Percentiles rank a stretch among this genome's conserved stretches.
Evolutionary conservation across 2,888 invertebrate species (phyloP).

Genomic region (Lithophane socia): DNA sequence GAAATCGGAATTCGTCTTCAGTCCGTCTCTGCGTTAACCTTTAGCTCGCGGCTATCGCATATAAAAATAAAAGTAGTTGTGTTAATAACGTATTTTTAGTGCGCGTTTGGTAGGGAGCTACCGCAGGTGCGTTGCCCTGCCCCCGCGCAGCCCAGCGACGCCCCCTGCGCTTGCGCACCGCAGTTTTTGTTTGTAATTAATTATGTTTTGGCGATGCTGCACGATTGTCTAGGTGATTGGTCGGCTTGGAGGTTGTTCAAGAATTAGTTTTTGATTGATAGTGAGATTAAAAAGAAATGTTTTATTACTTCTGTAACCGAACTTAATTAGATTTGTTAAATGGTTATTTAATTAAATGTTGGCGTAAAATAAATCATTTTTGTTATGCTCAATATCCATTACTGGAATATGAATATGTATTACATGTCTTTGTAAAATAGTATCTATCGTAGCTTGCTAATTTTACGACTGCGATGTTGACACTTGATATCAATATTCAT

Average conservation of each 20-base stretch:
- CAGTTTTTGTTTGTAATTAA: conserved; percentile 63
- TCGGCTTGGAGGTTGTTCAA: conserved; percentile 44
- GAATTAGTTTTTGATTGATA: conserved; percentile 53
- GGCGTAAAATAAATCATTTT: conserved; percentile 48
- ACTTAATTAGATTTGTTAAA: conserved; percentile 57
- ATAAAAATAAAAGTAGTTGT: conserved; percentile 88
- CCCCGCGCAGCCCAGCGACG: conserved; percentile 72
- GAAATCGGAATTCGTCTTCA: conserved; percentile 24
- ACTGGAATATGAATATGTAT: conserved; percentile 11
- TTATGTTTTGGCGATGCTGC: conserved; percentile 62
- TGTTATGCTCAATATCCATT: conserved; percentile 39
- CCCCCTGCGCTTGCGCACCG: conserved; percentile 63
- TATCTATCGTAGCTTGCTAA: not conserved
- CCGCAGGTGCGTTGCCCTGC: conserved; percentile 80
- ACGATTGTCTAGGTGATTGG: conserved; percentile 62
- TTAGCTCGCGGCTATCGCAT: conserved; percentile 88
- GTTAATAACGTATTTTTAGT: conserved; percentile 88
- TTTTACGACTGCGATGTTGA: not conserved
- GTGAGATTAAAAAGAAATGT: conserved; percentile 54
- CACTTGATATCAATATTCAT: conserved; percentile 34
- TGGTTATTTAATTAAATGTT: conserved; percentile 52
- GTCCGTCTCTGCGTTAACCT: conserved; percentile 86
- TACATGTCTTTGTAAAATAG: conserved; percentile 3
- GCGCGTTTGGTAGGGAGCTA: conserved; percentile 81
- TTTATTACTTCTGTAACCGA: conserved; percentile 34